Evolutionary conservation across 2,797 vertebrate genomes (phyloP).

Genomic region (Helicolenus hilgendorfi): DNA sequence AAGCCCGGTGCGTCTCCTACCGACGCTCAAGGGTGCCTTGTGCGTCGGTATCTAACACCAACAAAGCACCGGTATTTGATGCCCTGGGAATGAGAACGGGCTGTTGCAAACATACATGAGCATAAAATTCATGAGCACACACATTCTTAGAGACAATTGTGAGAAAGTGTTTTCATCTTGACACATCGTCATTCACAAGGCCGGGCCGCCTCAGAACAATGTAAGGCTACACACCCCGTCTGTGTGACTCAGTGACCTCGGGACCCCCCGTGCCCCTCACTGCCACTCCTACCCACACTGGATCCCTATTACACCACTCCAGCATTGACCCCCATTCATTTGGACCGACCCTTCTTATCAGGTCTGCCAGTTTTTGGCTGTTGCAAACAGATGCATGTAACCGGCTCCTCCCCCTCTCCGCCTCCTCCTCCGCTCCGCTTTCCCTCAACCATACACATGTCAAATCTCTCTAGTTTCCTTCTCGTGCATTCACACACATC

Average conservation of each 20-base stretch:
- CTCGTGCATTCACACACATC: slow-evolving; percentile 62
- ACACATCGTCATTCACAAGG: slow-evolving; percentile 60
- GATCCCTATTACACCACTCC: slow-evolving; percentile 65
- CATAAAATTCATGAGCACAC: slow-evolving; percentile 56
- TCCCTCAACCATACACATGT: slow-evolving; percentile 46
- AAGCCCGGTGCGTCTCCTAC: not conserved
- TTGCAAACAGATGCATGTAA: slow-evolving; percentile 37
- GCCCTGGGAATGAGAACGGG: not conserved
- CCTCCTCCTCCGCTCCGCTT: slow-evolving; percentile 20
- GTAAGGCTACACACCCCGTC: slow-evolving; percentile 82
- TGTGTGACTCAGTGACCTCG: slow-evolving; percentile 83
- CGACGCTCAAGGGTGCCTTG: no score
- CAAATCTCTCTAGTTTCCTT: slow-evolving; percentile 55
- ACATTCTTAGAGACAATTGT: slow-evolving; percentile 83
- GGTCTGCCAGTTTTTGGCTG: slow-evolving; percentile 73
- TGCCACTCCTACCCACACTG: slow-evolving; percentile 61
- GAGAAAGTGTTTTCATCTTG: slow-evolving; percentile 78
- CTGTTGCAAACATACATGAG: not conserved
- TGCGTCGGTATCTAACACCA: not conserved
- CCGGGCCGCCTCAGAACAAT: slow-evolving; percentile 79
- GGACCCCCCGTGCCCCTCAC: slow-evolving; percentile 54
- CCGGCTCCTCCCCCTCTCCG: not conserved
- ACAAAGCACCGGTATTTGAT: not conserved
- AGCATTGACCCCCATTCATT: slow-evolving; percentile 86
- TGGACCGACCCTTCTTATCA: slow-evolving; percentile 87